phyloP scores from a whole-genome alignment of 2,113 vertebrate genomes.

The Otis tarda region DNA sequence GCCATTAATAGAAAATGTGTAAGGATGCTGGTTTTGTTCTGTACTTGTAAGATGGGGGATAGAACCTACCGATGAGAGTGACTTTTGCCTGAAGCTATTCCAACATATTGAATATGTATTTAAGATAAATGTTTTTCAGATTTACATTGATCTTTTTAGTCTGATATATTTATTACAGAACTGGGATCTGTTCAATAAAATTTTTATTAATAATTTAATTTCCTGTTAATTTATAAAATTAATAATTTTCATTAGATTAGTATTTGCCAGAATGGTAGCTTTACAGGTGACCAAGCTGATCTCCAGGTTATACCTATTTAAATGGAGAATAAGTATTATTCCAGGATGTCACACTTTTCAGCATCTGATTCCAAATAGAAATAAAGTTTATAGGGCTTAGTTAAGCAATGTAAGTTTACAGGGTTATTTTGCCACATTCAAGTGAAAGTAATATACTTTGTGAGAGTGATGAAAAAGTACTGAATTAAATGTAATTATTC shows the following conservation, averaged over 20 bases:
- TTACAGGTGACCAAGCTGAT: neutral
- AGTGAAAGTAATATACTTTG: neutral
- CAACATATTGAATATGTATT: neutral
- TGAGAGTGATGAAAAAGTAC: neutral
- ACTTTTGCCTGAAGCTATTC: neutral
- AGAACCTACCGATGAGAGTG: neutral
- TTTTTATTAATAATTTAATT: neutral
- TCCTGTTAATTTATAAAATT: neutral
- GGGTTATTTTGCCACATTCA: neutral
- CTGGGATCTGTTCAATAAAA: neutral
- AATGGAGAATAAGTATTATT: neutral
- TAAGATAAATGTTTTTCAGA: neutral
- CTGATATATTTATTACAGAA: neutral
- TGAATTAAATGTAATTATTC: neutral
- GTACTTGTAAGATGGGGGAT: neutral
- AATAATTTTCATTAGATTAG: neutral
- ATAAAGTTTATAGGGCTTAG: neutral
- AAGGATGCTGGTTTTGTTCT: neutral
- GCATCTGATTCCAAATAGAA: neutral
- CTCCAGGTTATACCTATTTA: neutral
- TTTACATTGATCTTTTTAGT: neutral
- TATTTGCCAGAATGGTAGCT: neutral
- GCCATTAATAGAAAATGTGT: neutral
- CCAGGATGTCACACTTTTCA: neutral
- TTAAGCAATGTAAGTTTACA: neutral